These are phyloP conservation scores for Atherinomorus stipes DNA, from an alignment of 2,113 vertebrate species.

Conservation along the genomic window DNA sequence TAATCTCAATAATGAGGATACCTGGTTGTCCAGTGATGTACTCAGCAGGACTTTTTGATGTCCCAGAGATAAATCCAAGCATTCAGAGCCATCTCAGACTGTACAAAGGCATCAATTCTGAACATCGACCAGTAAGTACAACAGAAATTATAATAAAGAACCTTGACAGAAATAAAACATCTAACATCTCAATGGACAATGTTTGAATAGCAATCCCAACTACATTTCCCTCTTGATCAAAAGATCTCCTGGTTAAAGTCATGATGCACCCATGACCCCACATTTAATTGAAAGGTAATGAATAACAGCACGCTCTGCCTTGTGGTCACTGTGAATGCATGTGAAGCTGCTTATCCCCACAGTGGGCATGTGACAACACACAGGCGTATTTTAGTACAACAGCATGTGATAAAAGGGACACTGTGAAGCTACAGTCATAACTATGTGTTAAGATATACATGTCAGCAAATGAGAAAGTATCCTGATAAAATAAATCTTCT, in stretches of 20 bases:
- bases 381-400: slow-evolving; percentile 27
- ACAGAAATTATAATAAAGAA: background rate
- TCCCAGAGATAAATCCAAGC: too few relatives aligned
- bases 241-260: slow-evolving; percentile 3
- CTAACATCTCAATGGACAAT: background rate
- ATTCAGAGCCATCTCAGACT: too few relatives aligned
- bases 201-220: background rate
- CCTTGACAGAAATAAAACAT: background rate
- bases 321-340: slow-evolving; percentile 63
- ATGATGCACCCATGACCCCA: slow-evolving; percentile 31
- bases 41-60: too few relatives aligned
- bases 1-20: too few relatives aligned
- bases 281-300: slow-evolving; percentile 63
- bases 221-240: slow-evolving; percentile 1
- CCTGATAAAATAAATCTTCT: background rate
- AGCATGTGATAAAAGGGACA: slow-evolving; percentile 59
- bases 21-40: too few relatives aligned
- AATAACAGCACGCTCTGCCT: slow-evolving; percentile 59
- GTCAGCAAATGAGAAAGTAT: background rate
- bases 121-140: too few relatives aligned
- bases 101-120: too few relatives aligned
- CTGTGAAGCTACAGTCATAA: slow-evolving; percentile 19
- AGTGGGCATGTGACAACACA: slow-evolving; percentile 74
- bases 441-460: background rate
- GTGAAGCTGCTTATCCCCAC: slow-evolving; percentile 70